Evolutionary conservation across 2,888 invertebrate genomes (phyloP).

Genomic region (Amiota communis): DNA sequence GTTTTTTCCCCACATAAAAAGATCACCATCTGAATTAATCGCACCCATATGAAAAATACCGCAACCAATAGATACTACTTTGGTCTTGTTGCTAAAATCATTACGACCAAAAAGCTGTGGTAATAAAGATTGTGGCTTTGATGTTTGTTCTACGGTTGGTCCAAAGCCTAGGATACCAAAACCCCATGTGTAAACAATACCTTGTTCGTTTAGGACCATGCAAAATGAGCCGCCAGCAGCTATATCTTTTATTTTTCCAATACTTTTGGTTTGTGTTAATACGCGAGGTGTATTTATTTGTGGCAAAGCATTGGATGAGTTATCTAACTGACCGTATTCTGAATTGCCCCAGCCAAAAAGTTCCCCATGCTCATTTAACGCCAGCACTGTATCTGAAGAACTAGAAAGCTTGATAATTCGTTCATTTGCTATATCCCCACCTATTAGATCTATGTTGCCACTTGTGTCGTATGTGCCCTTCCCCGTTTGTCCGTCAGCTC

Average conservation of each 20-base stretch:
- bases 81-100: constrained; percentile 82
- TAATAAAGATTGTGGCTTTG: constrained; percentile 83
- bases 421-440: constrained; percentile 88
- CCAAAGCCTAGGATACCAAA: constrained; percentile 93
- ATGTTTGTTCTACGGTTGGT: constrained; percentile 80
- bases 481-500: constrained; percentile 96
- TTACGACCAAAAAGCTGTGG: constrained; percentile 88
- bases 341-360: constrained; percentile 98
- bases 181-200: constrained; percentile 94
- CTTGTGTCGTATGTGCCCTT: constrained; percentile 80
- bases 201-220: constrained; percentile 85
- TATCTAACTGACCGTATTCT: constrained; percentile 88
- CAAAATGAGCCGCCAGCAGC: constrained; percentile 92
- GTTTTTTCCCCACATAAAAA: constrained; percentile 95
- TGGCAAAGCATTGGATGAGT: constrained; percentile 54
- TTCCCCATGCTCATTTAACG: constrained; percentile 90
- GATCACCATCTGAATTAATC: constrained; percentile 85
- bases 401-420: constrained; percentile 86
- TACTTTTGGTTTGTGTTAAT: constrained; percentile 77
- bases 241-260: constrained; percentile 86
- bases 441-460: constrained; percentile 77
- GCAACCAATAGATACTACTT: constrained; percentile 79
- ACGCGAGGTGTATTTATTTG: constrained; percentile 84
- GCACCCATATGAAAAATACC: constrained; percentile 88
- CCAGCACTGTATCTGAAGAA: constrained; percentile 89